phyloP scores from a whole-genome alignment of 2,797 vertebrate genomes.

The Diplodus sargus region DNA sequence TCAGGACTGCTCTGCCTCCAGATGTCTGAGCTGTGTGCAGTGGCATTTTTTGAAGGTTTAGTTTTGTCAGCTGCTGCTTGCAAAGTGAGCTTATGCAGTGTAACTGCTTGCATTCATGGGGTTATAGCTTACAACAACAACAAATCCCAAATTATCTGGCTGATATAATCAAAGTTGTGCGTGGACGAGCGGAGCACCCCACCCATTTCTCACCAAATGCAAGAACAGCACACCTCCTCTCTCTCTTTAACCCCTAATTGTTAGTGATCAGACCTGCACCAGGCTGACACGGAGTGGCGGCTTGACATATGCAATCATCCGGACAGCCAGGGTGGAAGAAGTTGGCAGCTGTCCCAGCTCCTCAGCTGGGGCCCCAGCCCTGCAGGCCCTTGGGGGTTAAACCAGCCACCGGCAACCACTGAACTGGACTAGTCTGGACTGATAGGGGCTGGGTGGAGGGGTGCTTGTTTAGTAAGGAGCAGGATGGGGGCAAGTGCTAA shows the following conservation, averaged over 20 bases:
- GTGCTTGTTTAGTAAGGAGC: conserved; percentile 48
- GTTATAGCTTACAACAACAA: conserved; percentile 17
- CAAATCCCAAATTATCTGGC: not conserved
- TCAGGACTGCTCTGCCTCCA: not conserved
- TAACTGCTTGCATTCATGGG: conserved; percentile 1
- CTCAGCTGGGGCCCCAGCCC: conserved; percentile 82
- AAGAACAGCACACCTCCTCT: conserved; percentile 37
- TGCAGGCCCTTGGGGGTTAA: conserved; percentile 77
- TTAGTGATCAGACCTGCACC: conserved; percentile 78
- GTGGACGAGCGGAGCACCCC: conserved; percentile 5
- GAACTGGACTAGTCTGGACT: conserved; percentile 59
- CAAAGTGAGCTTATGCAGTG: not conserved
- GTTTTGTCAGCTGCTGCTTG: conserved; percentile 22
- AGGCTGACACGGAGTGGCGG: conserved; percentile 85
- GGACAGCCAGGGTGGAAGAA: conserved; percentile 83
- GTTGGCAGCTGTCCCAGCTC: conserved; percentile 87
- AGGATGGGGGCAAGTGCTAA: conserved; percentile 32
- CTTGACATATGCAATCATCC: conserved; percentile 88
- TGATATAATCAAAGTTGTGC: not conserved
- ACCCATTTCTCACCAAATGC: not conserved
- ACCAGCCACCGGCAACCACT: conserved; percentile 66
- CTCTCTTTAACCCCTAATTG: conserved; percentile 83
- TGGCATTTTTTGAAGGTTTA: not conserved
- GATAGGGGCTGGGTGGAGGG: conserved; percentile 53
- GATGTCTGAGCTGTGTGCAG: not conserved